phyloP scores from a whole-genome alignment of 2,797 vertebrate genomes.

The Melanotaenia trifasciata region DNA sequence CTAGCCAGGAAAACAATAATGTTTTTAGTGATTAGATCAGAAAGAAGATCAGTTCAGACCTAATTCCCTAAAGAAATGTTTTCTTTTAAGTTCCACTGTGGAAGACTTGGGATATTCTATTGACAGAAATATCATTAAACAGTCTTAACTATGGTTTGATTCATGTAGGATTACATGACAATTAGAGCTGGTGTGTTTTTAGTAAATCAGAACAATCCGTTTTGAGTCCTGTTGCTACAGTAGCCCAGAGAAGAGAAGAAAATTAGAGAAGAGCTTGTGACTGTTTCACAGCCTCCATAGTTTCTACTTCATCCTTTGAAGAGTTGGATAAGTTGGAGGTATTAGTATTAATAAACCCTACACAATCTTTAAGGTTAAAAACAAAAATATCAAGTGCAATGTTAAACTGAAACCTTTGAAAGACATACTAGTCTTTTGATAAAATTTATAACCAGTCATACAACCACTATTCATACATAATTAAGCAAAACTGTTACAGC shows the following conservation, averaged over 20 bases:
- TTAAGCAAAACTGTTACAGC: background rate
- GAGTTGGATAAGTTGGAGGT: background rate
- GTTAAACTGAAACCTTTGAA: no score
- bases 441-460: no score
- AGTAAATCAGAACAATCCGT: background rate
- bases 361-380: no score
- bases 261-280: background rate
- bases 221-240: background rate
- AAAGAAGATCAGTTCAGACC: background rate
- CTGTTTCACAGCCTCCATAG: slow-evolving; percentile 6
- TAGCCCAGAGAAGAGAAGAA: background rate
- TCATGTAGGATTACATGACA: background rate
- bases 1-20: background rate
- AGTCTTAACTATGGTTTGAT: background rate
- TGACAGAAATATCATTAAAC: background rate
- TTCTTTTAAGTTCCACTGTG: background rate
- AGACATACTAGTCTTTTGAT: no score
- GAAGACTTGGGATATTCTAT: background rate
- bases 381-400: no score
- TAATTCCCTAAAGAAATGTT: background rate
- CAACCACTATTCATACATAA: background rate
- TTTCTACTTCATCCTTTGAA: background rate
- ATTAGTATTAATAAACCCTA: background rate
- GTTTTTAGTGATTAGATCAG: background rate
- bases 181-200: background rate